Evolutionary conservation across 2,113 vertebrate genomes (phyloP).

Genomic region (Brachirus orientalis): DNA sequence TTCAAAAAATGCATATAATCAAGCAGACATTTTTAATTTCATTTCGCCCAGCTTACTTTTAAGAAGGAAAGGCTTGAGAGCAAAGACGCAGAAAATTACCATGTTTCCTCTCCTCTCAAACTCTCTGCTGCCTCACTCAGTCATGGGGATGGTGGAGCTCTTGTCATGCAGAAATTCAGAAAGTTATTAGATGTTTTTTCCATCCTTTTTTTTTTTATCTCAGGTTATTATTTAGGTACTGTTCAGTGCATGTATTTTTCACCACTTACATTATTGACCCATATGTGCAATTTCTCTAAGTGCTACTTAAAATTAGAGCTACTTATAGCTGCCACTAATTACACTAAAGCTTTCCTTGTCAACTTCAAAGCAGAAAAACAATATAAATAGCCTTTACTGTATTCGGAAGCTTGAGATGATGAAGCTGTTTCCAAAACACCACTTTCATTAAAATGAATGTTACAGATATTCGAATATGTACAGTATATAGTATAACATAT

Average conservation of each 20-base stretch:
- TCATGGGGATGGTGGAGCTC: constrained; percentile 38
- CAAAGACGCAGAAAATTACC: constrained; percentile 36
- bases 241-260: constrained; percentile 38
- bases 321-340: constrained; percentile 41
- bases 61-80: constrained; percentile 64
- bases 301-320: constrained; percentile 49
- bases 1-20: constrained; percentile 79
- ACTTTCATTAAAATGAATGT: constrained; percentile 43
- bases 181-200: constrained; percentile 35
- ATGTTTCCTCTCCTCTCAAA: constrained; percentile 13
- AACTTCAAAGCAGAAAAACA: constrained; percentile 32
- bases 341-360: constrained; percentile 45
- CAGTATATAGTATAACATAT: too few relatives aligned
- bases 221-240: constrained; percentile 41
- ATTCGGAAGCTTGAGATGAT: constrained; percentile 31
- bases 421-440: constrained; percentile 35
- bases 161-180: constrained; percentile 49
- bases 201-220: constrained; percentile 6
- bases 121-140: constrained; percentile 45
- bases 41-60: constrained; percentile 65
- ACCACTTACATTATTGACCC: constrained; percentile 52
- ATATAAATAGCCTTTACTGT: constrained; percentile 30
- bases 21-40: constrained; percentile 81
- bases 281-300: constrained; percentile 61
- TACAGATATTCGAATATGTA: neutral